Evolutionary conservation across 2,113 vertebrate genomes (phyloP).

Genomic region (Ceratotherium simum): DNA sequence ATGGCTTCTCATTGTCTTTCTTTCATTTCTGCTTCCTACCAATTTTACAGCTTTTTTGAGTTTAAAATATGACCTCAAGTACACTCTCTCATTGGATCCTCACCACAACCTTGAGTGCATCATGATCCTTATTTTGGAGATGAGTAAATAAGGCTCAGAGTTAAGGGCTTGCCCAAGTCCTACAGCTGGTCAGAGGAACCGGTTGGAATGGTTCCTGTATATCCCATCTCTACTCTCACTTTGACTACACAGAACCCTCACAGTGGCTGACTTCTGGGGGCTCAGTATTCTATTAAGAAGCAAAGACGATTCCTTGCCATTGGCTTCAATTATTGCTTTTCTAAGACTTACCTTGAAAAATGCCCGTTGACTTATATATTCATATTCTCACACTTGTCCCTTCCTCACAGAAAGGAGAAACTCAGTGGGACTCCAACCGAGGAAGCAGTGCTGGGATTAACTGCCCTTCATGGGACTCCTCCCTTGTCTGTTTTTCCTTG

Average conservation of each 20-base stretch:
- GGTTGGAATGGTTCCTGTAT: fast-evolving
- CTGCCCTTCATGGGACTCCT: neutral
- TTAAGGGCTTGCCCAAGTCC: neutral
- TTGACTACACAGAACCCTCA: neutral
- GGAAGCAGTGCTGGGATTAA: neutral
- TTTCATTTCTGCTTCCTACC: neutral
- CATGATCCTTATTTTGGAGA: neutral
- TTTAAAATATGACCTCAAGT: neutral
- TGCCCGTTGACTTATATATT: fast-evolving
- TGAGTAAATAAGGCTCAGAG: neutral
- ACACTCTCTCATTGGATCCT: neutral
- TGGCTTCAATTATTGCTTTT: neutral
- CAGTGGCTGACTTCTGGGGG: neutral
- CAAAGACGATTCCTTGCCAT: neutral
- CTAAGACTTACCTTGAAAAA: neutral
- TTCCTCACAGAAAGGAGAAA: neutral
- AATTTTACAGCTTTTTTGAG: neutral
- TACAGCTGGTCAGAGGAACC: neutral
- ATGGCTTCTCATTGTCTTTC: neutral
- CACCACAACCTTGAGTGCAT: neutral
- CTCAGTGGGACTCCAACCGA: neutral
- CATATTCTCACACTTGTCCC: neutral
- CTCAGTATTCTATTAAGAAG: neutral
- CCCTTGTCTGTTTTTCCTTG: neutral
- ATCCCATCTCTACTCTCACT: neutral